Evolutionary conservation across 2,888 invertebrate genomes (phyloP).

Genomic region (Orthosia gothica): DNA sequence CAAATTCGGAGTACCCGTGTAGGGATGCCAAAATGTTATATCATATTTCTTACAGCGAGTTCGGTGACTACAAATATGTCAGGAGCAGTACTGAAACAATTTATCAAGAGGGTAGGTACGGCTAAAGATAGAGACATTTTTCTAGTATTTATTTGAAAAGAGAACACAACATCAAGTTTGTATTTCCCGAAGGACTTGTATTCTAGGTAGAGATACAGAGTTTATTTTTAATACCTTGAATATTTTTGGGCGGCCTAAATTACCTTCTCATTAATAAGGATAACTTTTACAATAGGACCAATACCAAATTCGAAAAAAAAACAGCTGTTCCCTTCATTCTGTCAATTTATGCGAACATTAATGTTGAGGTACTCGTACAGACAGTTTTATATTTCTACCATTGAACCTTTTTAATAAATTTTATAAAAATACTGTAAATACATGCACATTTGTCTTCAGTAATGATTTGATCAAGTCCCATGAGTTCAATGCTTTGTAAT

Average conservation of each 20-base stretch:
- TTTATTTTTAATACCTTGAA: not conserved
- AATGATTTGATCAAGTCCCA: no score
- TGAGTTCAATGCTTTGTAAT: no score
- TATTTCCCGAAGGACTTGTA: not conserved
- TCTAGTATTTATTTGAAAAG: constrained; percentile 14
- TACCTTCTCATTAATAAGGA: not conserved
- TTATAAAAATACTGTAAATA: no score
- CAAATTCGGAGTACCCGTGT: constrained; percentile 37
- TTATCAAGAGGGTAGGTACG: constrained; percentile 37
- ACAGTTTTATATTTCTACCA: no score
- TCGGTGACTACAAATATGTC: constrained; percentile 45
- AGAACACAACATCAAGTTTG: not conserved
- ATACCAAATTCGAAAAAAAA: not conserved
- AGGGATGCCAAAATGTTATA: constrained; percentile 45
- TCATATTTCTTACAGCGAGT: constrained; percentile 55
- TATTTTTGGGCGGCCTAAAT: not conserved
- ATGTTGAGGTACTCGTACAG: no score
- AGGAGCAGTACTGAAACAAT: constrained; percentile 41
- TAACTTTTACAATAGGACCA: not conserved
- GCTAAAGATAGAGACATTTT: constrained; percentile 2
- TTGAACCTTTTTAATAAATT: no score
- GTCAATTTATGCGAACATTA: no score
- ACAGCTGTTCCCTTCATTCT: not conserved
- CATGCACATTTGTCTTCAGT: no score
- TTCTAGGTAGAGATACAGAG: not conserved